Evolutionary conservation across 1,140 invertebrate species (phyloP), one percentile per base, ranked within the genome.

Genomic region (Hirudo medicinalis): DNA sequence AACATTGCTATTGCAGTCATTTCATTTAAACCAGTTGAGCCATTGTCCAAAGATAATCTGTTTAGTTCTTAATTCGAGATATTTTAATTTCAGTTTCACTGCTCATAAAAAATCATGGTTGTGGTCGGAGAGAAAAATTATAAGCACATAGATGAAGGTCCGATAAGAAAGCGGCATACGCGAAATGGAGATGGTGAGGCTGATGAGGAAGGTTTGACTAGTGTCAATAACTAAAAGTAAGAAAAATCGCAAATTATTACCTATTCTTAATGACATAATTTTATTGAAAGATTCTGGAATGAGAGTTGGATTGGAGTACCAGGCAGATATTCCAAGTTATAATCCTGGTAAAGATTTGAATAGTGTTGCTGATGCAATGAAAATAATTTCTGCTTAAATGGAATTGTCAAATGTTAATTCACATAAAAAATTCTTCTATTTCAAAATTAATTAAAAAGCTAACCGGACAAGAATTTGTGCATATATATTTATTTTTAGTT

Each of bases 301-400:
- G 79, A 86, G 93, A 77, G 91, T 96, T 77, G 94, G 93, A 43
- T 85, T 89, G 76, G 92, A 95, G 81, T 96, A 90, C 81, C 94
- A 97, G 84, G 92, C 92, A 22, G 86, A 89, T 72, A 90, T 94
- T 78, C 92, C 92, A 70, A 88, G 90, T 76, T 84, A 89, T 70
- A 78, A 84, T 54, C 80, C 81, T 80, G 86, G 87, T 88, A 84
- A 77, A 76, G 72, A 54, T 54, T 68, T 32, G 32, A 25, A 13
- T 66, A 63, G 32, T 74, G 55, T 72, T 55, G 43, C 67, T 43
- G 53, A 71, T 70, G 43, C 8, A 66, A 71, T 43, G 22, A 22
- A 27, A 5, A 19, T 49, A 20, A 32, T 53, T 20, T 43, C 15
- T 2, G 13, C 15, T 36, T 49, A 13, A 43, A 36, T 40, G 19